A percentile compares a stretch with the other conserved stretches of the same genome.
These are phyloP conservation scores for Odobenus rosmarus DNA, from an alignment of 2,113 vertebrate genomes.

Conservation along the genomic window DNA sequence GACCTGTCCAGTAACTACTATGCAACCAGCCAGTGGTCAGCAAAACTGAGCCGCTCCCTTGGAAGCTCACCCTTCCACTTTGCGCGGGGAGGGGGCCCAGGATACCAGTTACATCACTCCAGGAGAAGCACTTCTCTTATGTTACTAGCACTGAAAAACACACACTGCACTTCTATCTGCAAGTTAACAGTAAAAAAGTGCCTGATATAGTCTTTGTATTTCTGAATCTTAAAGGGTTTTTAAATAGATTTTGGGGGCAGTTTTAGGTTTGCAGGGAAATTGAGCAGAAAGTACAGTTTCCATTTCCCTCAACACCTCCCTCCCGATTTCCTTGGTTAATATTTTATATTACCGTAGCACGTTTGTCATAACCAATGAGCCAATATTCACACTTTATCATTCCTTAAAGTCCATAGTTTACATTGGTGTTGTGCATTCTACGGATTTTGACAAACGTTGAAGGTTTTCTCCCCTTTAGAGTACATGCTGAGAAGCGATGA, in stretches of 20 bases:
- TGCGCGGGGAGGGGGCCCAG: not conserved
- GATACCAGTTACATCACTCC: not conserved
- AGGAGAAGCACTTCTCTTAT: not conserved
- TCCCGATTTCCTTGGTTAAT: not conserved
- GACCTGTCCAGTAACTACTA: not conserved
- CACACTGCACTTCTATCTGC: not conserved
- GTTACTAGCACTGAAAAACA: not conserved
- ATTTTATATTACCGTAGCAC: not conserved
- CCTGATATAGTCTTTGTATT: not conserved
- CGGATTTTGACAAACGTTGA: not conserved
- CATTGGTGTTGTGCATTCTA: not conserved
- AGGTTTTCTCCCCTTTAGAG: not conserved
- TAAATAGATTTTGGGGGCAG: not conserved
- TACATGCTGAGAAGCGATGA: not conserved
- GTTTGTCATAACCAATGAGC: not conserved
- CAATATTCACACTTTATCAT: not conserved
- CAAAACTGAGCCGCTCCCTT: not conserved
- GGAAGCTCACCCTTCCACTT: not conserved
- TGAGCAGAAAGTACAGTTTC: not conserved
- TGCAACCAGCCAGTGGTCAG: not conserved
- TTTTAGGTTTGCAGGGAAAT: conserved; percentile 7
- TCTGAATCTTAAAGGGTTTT: not conserved
- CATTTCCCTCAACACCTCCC: not conserved
- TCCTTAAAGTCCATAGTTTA: not conserved
- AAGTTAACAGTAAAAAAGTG: not conserved